Conservation (phyloP, 2,888 invertebrate genomes). For the Morpho helenor region DNA sequence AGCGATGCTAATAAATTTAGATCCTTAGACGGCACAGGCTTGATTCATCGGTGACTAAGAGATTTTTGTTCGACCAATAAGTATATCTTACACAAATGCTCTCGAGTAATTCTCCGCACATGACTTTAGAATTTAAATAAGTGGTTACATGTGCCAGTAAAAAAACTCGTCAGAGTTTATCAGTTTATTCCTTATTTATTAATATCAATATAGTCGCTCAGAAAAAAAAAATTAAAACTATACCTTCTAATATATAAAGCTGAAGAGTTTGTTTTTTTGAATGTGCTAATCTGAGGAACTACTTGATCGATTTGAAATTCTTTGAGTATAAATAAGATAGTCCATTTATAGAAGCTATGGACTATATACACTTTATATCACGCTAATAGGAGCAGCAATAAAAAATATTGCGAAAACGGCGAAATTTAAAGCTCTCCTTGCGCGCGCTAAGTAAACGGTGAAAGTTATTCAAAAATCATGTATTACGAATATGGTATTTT, state of each 20-base stretch:
- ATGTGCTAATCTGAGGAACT: too few relatives aligned
- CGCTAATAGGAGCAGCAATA: background rate
- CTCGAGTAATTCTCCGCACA: slow-evolving; percentile 43
- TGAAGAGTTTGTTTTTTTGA: too few relatives aligned
- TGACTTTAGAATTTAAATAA: slow-evolving; percentile 15
- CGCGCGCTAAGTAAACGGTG: too few relatives aligned
- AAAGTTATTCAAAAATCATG: too few relatives aligned
- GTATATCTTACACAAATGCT: slow-evolving; percentile 22
- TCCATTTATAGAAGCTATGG: background rate
- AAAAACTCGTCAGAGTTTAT: background rate
- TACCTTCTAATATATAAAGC: too few relatives aligned
- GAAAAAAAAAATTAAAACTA: too few relatives aligned
- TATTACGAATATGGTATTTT: too few relatives aligned
- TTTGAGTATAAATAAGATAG: background rate
- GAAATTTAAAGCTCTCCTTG: too few relatives aligned
- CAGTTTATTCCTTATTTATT: too few relatives aligned
- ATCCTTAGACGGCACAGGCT: slow-evolving; percentile 40
- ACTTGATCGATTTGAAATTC: too few relatives aligned
- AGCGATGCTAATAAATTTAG: slow-evolving; percentile 48
- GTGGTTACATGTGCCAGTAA: background rate
- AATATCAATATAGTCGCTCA: too few relatives aligned
- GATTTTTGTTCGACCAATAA: slow-evolving; percentile 41
- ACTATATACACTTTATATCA: background rate
- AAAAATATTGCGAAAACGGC: too few relatives aligned
- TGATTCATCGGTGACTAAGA: slow-evolving; percentile 66